A percentile compares a stretch with the other conserved stretches of the same genome.
These are phyloP conservation scores for Alloplasta piceator DNA, from an alignment of 2,888 invertebrate genomes.

Conservation along the genomic window DNA sequence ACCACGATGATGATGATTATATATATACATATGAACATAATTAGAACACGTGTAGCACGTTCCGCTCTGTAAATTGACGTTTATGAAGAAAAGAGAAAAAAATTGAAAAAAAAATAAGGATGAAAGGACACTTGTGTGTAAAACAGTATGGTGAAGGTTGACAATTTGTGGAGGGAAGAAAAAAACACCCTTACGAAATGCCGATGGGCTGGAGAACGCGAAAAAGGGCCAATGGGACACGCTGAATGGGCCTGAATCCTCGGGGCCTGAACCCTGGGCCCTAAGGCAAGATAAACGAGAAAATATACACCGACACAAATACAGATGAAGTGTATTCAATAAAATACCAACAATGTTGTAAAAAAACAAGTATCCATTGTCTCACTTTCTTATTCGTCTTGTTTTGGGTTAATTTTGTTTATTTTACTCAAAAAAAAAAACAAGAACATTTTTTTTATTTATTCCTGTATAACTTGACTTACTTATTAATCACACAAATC, in stretches of 20 bases:
- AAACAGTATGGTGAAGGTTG: neutral
- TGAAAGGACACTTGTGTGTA: neutral
- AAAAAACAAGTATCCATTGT: constrained; percentile 14
- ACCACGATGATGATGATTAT: neutral
- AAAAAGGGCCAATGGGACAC: no score
- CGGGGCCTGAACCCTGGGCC: constrained; percentile 35
- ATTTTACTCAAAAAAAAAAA: no score
- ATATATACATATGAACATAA: constrained; percentile 1
- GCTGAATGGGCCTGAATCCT: constrained; percentile 52
- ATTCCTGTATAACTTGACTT: no score
- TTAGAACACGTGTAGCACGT: constrained; percentile 11
- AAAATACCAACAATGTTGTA: constrained; percentile 78
- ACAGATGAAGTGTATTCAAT: constrained; percentile 74
- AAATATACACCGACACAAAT: constrained; percentile 65
- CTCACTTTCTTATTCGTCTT: constrained; percentile 4
- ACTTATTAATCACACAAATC: no score
- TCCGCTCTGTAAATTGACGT: constrained; percentile 58
- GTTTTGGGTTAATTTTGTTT: neutral
- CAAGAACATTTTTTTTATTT: no score
- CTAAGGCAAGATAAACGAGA: constrained; percentile 36
- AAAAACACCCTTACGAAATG: neutral
- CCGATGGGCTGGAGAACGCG: no score
- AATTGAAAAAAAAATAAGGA: neutral
- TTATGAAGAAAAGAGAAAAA: neutral
- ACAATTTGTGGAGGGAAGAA: neutral